phyloP scores from a whole-genome alignment of 1,140 invertebrate species.

The Pseudomyrmex gracilis region DNA sequence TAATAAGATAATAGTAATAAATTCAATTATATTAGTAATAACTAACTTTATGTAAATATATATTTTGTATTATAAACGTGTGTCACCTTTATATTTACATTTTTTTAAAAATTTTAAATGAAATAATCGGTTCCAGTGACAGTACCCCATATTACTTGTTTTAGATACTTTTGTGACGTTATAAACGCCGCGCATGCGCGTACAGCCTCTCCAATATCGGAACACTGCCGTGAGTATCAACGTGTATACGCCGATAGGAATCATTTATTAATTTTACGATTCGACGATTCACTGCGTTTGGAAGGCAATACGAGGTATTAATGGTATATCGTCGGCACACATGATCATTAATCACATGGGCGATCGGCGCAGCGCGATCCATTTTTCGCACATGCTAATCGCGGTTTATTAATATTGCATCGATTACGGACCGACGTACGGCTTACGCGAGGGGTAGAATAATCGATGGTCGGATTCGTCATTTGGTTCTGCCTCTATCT shows the following conservation, averaged over 20 bases:
- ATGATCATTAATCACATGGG: conserved; percentile 70
- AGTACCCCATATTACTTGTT: too few species aligned
- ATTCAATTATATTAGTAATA: too few species aligned
- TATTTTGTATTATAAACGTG: too few species aligned
- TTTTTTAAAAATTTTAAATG: too few species aligned
- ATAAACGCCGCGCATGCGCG: too few species aligned
- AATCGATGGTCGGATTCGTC: conserved; percentile 69
- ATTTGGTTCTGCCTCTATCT: conserved; percentile 59
- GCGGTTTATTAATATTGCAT: conserved; percentile 75
- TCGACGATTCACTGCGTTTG: conserved; percentile 68
- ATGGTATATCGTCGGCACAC: conserved; percentile 30
- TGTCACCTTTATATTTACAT: too few species aligned
- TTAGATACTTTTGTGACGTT: too few species aligned
- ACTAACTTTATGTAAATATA: too few species aligned
- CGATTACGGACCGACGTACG: conserved; percentile 65
- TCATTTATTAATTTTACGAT: conserved; percentile 75
- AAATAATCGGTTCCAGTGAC: too few species aligned
- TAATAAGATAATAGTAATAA: too few species aligned
- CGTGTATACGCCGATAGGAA: conserved; percentile 59
- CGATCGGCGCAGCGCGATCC: conserved; percentile 63
- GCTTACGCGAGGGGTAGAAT: conserved; percentile 61
- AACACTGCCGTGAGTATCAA: conserved; percentile 60
- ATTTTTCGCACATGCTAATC: conserved; percentile 76
- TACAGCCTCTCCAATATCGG: too few species aligned
- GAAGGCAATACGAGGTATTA: conserved; percentile 55